These are phyloP conservation scores for Dendrolimus pini DNA, from an alignment of 2,888 invertebrate genomes.

Conservation along the genomic window DNA sequence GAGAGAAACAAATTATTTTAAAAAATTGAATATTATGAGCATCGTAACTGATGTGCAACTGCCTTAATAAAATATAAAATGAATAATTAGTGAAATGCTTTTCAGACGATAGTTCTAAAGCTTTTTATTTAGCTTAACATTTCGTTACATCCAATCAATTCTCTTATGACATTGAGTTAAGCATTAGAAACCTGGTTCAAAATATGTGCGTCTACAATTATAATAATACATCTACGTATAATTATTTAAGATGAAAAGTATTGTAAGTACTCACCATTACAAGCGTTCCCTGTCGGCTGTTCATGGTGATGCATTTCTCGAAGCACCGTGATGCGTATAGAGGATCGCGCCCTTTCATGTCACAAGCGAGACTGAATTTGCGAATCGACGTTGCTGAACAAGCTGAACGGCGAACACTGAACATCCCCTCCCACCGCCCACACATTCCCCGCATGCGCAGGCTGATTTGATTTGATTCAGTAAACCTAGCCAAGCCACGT, in stretches of 20 bases:
- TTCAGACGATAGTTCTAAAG: too few species aligned
- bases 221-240: too few species aligned
- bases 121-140: too few species aligned
- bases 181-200: too few species aligned
- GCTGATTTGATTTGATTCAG: constrained; percentile 11
- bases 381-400: constrained; percentile 48
- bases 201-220: too few species aligned
- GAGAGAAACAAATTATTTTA: too few species aligned
- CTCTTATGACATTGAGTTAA: too few species aligned
- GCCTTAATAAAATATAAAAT: too few species aligned
- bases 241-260: not conserved
- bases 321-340: constrained; percentile 75
- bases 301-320: constrained; percentile 84
- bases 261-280: constrained; percentile 58
- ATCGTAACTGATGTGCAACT: too few species aligned
- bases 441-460: constrained; percentile 48
- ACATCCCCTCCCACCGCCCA: constrained; percentile 32
- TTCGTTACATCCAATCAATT: too few species aligned
- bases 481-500: not conserved
- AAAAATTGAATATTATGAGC: too few species aligned
- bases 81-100: too few species aligned
- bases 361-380: constrained; percentile 72
- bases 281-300: constrained; percentile 78
- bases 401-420: constrained; percentile 31
- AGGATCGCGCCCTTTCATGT: constrained; percentile 76